Evolutionary conservation across 1,140 invertebrate genomes (phyloP), one percentile per base, ranked within the genome.

Genomic region (Drosophila teissieri): DNA sequence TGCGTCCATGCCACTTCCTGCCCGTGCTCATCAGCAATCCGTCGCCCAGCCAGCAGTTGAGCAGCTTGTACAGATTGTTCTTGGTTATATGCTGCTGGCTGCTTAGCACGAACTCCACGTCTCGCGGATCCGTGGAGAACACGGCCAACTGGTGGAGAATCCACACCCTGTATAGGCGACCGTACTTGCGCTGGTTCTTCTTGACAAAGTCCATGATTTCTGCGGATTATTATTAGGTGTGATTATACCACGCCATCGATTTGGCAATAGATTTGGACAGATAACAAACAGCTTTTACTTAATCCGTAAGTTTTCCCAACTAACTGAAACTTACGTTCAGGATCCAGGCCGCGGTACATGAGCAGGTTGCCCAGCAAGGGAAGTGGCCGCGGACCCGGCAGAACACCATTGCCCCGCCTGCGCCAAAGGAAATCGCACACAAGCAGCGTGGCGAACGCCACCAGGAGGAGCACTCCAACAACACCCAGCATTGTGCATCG

Each of bases 131-230:
- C 36, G 17, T 90, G 27, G 68, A 82, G 54, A 83, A 86, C 1
- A 88, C 62, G 15, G 78, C 74, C 73, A 91, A 45, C 39, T 90
- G 72, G 36, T 95, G 12, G 95, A 91, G 24, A 94, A 92, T 54
- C 96, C 96, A 54, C 91, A 93, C 39, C 92, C 93, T 34, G 96
- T 93, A 95, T 94, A 96, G n/a, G 93, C 93, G 51, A 93, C 91
- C 11, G 56, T 83, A 80, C 22, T 80, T 73, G 8, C 19, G 31
- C 14, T 73, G 57, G 55, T 78, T 85, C 34, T 58, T 42, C 2
- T 37, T 17, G 37, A 76, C 64, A 57, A 76, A 73, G 34, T 73
- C 78, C 61, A 88, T 81, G 31, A 81, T 52, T 24, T 75, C 84
- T 90, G 46, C 39, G 39, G n/a, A 31, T 39, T 24, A 49, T 39